Base-by-base conservation (phyloP, 2,113 vertebrate genomes). In the Solea solea region DNA sequence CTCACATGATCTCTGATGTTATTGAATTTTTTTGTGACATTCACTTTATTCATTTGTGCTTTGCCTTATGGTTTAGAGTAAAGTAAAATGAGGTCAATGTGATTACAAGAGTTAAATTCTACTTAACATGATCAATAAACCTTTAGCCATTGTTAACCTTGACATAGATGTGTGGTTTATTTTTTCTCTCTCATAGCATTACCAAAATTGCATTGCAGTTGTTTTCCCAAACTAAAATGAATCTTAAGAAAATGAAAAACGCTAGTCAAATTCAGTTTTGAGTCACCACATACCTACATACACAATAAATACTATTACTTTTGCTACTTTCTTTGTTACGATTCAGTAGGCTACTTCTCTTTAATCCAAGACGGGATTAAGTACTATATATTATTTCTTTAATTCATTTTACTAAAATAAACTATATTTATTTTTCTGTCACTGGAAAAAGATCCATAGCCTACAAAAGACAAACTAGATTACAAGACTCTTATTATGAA, bases 401-500 rank as follows among this genome's bases (percentile, higher is more conserved):
- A 21, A 21, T 21, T 21, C 1, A 21, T 54, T 49, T 44, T 41
- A 8, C 4, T 12, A 3, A 46, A 10, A 14, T 27, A 51, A 62
- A 58, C 0, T 4, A 42, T 25, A 21, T 25, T 16, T 21, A 41
- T 2, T 16, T 41, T 58, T 25, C 9, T 9, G 8, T 15, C 21
- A 15, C 45, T 48, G 8, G 4, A 48, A 48, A 48, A 48, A 21
- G 21, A 21, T 21, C 21, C 21, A 13, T 12, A 13, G 45, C 14
- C 45, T 48, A 14, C 14, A 13, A 10, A 13, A 13, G 45, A 11
- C 2, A 11, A 48, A 13, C 1, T 48, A 10, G 4, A 48, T 13
- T 7, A 2, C 5, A 3, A 27, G 5, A 25, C 41, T 11, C 78
- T 77, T 83, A 77, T 51, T 79, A 79, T 71, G 74, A 72, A 84